Base-by-base conservation (phyloP, 2,888 invertebrate genomes). In the Drosophila anceps region DNA sequence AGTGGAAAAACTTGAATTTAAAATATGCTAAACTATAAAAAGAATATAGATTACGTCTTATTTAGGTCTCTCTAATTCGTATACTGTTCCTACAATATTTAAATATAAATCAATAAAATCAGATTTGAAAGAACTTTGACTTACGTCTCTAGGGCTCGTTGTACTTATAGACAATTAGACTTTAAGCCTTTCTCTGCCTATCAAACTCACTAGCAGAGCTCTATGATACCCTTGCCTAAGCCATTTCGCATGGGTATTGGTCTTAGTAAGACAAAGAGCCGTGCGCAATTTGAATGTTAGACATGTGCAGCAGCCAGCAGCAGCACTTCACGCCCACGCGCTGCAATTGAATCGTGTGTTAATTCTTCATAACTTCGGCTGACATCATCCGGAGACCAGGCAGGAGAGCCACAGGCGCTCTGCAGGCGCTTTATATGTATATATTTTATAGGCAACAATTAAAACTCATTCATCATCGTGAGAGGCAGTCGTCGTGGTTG, bases 381-480 rank as follows among this genome's bases (percentile, higher is more conserved):
- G 90, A 91, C 91, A 90, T 90, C 91, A 90, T 87, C 81, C 73
- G 69, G 81, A 69, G 81, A 35, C 48, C 65, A 62, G 58, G 29
- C 69, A 74, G 73, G 73, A 75, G 54, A 61, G 37, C 62, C 67
- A 59, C 82, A 74, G 67, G 48, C 46, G 31, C 50, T 57, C 70
- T 66, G 69, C 84, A 75, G 88, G 73, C 79, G 57, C 63, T 72
- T 13, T 27, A 7, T 54, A 61, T 84, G 7, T 18, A 60, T 88
- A 61, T 84, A 77, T 83, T 18, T 88, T 88, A 84, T 90, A 90
- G 90, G 79, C 79, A 90, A 87, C 90, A 87, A 90, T 90, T 87
- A 90, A 87, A 90, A 76, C 89, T 80, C 86, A 87, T 87, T 87
- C 90, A 90, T 87, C 86, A 87, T 86, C 85, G 76, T 83, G 87